A percentile compares a stretch with the other conserved stretches of the same genome.
Evolutionary conservation across 2,113 vertebrate genomes (phyloP).

Genomic region (Electrona antarctica): DNA sequence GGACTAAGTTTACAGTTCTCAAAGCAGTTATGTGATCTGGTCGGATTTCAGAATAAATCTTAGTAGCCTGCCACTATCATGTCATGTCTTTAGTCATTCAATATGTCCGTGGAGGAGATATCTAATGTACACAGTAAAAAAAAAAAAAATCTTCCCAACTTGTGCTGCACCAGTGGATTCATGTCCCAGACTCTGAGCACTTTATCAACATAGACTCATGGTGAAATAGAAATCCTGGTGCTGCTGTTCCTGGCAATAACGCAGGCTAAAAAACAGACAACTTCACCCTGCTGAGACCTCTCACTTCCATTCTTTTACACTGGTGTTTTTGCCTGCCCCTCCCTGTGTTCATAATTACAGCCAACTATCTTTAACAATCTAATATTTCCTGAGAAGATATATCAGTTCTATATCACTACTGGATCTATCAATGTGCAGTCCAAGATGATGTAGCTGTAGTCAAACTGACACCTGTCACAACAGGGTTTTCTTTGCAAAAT

Average conservation of each 20-base stretch:
- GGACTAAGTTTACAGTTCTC: slow-evolving; percentile 75
- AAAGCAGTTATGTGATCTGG: slow-evolving; percentile 73
- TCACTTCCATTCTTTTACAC: slow-evolving; percentile 53
- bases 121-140: slow-evolving; percentile 65
- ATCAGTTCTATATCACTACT: no score
- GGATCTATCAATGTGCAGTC: slow-evolving; percentile 39
- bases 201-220: slow-evolving; percentile 55
- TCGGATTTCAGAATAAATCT: slow-evolving; percentile 78
- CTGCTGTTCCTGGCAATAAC: slow-evolving; percentile 61
- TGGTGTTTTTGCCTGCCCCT: slow-evolving; percentile 55
- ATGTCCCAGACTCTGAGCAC: slow-evolving; percentile 55
- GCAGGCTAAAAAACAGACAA: slow-evolving; percentile 39
- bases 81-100: slow-evolving; percentile 74
- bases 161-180: slow-evolving; percentile 58
- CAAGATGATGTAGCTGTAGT: slow-evolving; percentile 19
- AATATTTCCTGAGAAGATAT: slow-evolving; percentile 50
- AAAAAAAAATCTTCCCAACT: slow-evolving; percentile 49
- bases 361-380: slow-evolving; percentile 46
- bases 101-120: slow-evolving; percentile 71
- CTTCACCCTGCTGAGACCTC: slow-evolving; percentile 64
- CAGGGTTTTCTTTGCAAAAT: slow-evolving; percentile 17
- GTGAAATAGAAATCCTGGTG: slow-evolving; percentile 66
- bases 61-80: slow-evolving; percentile 69
- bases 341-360: slow-evolving; percentile 56
- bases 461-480: slow-evolving; percentile 62